Evolutionary conservation across 2,888 invertebrate genomes (phyloP).

Genomic region (Cacoxenus indagator): DNA sequence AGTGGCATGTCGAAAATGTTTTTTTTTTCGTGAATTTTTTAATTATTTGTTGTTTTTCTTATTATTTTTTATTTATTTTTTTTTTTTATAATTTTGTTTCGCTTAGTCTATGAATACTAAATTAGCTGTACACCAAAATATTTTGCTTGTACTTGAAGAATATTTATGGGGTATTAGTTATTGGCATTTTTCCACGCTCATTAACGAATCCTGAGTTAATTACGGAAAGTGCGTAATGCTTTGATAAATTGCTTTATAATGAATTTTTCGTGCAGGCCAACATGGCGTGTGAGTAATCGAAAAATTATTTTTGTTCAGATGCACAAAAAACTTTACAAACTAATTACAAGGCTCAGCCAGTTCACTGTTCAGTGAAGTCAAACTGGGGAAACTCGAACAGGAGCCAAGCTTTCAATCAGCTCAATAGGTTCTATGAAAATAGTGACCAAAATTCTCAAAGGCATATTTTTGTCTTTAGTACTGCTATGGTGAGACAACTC

Average conservation of each 20-base stretch:
- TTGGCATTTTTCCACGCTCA: conserved; percentile 19
- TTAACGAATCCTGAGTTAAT: conserved; percentile 35
- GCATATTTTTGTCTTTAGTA: too few species aligned
- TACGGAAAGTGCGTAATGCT: background rate
- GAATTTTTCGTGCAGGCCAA: conserved; percentile 42
- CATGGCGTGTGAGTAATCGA: background rate
- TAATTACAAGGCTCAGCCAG: too few species aligned
- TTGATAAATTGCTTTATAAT: conserved; percentile 31
- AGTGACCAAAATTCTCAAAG: too few species aligned
- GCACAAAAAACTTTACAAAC: conserved; percentile 24
- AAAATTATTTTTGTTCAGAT: background rate
- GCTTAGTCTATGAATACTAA: conserved; percentile 46
- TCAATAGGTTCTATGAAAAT: too few species aligned
- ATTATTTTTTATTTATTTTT: background rate
- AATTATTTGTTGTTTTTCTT: background rate
- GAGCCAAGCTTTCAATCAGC: too few species aligned
- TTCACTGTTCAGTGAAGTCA: too few species aligned
- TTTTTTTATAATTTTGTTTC: background rate
- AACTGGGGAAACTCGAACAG: too few species aligned
- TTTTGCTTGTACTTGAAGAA: conserved; percentile 28
- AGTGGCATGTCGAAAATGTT: conserved; percentile 26
- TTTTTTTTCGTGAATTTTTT: conserved; percentile 25
- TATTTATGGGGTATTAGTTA: conserved; percentile 36
- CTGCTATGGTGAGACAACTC: too few species aligned
- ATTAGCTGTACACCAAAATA: background rate